phyloP scores from a whole-genome alignment of 2,797 vertebrate genomes.

The Intellagama lesueurii region DNA sequence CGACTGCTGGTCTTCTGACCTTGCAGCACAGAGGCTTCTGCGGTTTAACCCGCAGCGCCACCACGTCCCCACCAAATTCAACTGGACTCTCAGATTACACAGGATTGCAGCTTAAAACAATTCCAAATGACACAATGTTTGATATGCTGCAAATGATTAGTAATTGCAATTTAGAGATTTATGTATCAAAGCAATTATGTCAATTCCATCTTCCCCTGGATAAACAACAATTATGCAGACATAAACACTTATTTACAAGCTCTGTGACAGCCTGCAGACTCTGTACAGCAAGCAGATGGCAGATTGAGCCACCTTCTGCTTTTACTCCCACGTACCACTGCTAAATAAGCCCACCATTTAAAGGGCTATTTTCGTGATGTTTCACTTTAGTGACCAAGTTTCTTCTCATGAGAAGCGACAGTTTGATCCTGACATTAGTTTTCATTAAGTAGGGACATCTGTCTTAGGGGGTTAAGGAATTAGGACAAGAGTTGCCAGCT shows the following conservation, averaged over 20 bases:
- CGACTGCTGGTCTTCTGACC: too few relatives aligned
- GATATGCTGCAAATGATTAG: not conserved
- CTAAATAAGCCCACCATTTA: not conserved
- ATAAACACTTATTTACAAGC: conserved; percentile 20
- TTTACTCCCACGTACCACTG: conserved; percentile 10
- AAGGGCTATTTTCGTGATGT: conserved; percentile 3
- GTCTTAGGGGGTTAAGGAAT: not conserved
- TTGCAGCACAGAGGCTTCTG: too few relatives aligned
- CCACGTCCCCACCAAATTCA: not conserved
- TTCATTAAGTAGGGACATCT: not conserved
- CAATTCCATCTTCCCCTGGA: not conserved
- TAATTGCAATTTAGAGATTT: conserved; percentile 20
- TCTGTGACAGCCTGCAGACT: not conserved
- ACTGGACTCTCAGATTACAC: not conserved
- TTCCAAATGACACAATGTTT: not conserved
- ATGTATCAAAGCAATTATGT: conserved; percentile 10
- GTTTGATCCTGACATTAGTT: conserved; percentile 19
- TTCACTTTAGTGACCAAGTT: conserved; percentile 19
- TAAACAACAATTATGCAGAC: conserved; percentile 12
- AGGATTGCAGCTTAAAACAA: not conserved
- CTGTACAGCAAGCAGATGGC: conserved; percentile 20
- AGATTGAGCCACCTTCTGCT: conserved; percentile 37
- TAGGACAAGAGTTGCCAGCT: not conserved
- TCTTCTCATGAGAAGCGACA: not conserved
- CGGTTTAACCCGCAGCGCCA: too few relatives aligned